Evolutionary conservation across 2,888 invertebrate genomes (phyloP).

Genomic region (Dorcus hopei): DNA sequence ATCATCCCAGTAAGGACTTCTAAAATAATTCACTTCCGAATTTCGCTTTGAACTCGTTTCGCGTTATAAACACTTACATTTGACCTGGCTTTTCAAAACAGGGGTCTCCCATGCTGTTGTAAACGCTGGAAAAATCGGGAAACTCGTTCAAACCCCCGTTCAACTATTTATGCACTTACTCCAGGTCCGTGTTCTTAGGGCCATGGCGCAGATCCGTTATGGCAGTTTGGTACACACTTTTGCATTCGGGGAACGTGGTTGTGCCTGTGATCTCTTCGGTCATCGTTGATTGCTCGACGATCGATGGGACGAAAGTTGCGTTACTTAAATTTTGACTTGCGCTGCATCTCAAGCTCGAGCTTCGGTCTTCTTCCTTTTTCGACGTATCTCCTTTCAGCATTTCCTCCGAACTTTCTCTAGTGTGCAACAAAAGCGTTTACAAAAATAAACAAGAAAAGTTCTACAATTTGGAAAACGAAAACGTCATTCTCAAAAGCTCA

Average conservation of each 20-base stretch:
- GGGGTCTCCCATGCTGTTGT: background rate
- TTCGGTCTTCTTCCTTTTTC: no score
- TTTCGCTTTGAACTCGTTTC: background rate
- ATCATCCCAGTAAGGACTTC: conserved; percentile 17
- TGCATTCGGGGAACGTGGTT: conserved; percentile 2
- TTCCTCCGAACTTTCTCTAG: background rate
- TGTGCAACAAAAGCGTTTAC: no score
- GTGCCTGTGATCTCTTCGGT: conserved; percentile 3
- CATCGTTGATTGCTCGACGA: conserved; percentile 9
- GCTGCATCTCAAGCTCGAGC: conserved; percentile 1
- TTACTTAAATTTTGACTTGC: background rate
- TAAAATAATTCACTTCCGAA: background rate
- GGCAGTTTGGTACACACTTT: conserved; percentile 9
- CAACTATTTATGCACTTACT: background rate
- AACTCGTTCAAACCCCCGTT: background rate
- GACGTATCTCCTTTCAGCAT: background rate
- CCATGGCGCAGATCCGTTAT: background rate
- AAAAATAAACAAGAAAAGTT: no score
- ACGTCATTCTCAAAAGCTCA: no score
- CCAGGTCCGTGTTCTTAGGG: background rate
- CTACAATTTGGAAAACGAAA: no score
- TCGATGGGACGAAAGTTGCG: conserved; percentile 4
- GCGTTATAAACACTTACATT: background rate
- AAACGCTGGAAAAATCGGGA: background rate
- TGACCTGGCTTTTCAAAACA: background rate